Conservation (phyloP, 2,888 invertebrate species). For the Thera obeliscata region DNA sequence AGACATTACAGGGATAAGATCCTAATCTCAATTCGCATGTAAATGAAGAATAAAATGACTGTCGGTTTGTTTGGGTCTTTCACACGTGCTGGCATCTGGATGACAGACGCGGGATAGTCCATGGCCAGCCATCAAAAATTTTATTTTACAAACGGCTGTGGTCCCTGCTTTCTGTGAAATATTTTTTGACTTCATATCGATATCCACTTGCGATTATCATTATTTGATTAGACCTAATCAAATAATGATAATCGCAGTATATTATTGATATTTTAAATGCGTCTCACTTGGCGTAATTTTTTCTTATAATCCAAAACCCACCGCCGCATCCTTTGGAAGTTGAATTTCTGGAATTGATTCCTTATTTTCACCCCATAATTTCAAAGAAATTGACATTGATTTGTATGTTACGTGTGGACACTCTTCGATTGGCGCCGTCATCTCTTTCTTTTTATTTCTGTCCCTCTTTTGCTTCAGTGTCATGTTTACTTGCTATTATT, state of each 20-base stretch:
- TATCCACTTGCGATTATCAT: background rate
- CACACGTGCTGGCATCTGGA: background rate
- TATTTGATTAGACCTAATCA: too few species aligned
- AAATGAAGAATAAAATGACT: background rate
- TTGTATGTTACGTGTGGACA: background rate
- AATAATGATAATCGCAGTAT: too few species aligned
- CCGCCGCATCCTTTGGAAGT: too few species aligned
- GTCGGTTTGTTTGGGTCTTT: background rate
- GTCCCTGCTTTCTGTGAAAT: too few species aligned
- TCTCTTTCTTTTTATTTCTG: conserved; percentile 39
- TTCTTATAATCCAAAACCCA: too few species aligned
- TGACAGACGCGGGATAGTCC: too few species aligned
- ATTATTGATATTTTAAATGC: too few species aligned
- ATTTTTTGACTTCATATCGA: too few species aligned
- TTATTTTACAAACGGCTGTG: too few species aligned
- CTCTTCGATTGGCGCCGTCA: conserved; percentile 21
- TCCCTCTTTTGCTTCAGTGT: conserved; percentile 46
- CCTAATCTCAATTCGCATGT: background rate
- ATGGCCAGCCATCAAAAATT: too few species aligned
- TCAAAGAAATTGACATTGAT: background rate
- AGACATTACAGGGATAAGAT: background rate
- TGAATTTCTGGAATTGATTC: too few species aligned
- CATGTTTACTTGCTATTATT: conserved; percentile 51
- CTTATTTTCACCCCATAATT: background rate
- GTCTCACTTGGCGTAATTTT: too few species aligned